phyloP scores from a whole-genome alignment of 2,797 vertebrate species.

The Melanotaenia maccullochi region DNA sequence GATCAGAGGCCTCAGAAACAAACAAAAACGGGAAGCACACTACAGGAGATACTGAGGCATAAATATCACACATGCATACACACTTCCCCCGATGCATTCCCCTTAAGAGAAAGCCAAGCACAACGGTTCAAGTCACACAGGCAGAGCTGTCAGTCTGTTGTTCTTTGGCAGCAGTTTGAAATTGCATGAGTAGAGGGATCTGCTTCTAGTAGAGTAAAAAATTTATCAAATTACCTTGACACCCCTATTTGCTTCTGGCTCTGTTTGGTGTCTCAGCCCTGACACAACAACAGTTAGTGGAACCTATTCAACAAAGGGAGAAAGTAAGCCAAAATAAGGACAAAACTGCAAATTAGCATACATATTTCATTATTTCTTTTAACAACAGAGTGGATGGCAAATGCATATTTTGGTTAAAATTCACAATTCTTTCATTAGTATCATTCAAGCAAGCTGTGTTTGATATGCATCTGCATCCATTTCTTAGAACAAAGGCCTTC shows the following conservation, averaged over 20 bases:
- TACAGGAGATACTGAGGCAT: slow-evolving; percentile 51
- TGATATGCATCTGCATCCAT: slow-evolving; percentile 6
- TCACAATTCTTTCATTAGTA: background rate
- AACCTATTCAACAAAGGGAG: slow-evolving; percentile 41
- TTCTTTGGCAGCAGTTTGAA: slow-evolving; percentile 59
- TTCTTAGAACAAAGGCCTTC: slow-evolving; percentile 7
- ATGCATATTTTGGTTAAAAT: slow-evolving; percentile 8
- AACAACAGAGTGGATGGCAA: background rate
- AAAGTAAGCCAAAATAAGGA: slow-evolving; percentile 20
- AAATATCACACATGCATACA: slow-evolving; percentile 26
- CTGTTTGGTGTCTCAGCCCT: slow-evolving; percentile 37
- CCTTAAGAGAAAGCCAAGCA: slow-evolving; percentile 75
- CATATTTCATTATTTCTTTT: background rate
- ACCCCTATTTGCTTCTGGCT: slow-evolving; percentile 21
- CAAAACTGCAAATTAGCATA: slow-evolving; percentile 38
- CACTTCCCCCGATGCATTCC: slow-evolving; percentile 62
- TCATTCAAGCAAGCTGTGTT: slow-evolving; percentile 16
- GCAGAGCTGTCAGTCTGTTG: slow-evolving; percentile 67
- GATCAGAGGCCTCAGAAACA: slow-evolving; percentile 67
- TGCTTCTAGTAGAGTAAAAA: slow-evolving; percentile 58
- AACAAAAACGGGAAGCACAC: slow-evolving; percentile 61
- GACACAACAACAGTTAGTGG: slow-evolving; percentile 45
- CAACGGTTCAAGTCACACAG: slow-evolving; percentile 63
- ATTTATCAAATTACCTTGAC: slow-evolving; percentile 32
- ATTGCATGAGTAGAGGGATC: slow-evolving; percentile 48